Evolutionary conservation across 1,140 invertebrate genomes (phyloP).

Genomic region (Diprion similis): DNA sequence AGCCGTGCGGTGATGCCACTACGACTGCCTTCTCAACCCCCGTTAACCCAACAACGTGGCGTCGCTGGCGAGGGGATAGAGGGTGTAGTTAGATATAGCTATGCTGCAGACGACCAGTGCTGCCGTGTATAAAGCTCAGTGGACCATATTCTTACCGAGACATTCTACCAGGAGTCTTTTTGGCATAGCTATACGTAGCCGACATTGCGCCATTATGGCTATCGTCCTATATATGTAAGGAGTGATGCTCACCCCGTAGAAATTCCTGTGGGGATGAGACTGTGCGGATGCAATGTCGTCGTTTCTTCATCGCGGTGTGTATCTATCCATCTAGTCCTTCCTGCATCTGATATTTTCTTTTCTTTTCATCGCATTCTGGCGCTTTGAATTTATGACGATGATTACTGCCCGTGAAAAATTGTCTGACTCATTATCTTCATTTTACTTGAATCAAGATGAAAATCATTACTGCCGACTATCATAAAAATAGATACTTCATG

Average conservation of each 20-base stretch:
- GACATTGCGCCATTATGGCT: conserved; percentile 2
- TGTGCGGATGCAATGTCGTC: neutral
- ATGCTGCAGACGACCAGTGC: neutral
- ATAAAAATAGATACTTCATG: too few relatives aligned
- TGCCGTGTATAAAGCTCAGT: neutral
- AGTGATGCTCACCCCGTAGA: neutral
- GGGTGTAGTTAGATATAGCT: neutral
- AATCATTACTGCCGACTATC: too few relatives aligned
- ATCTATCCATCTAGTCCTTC: neutral
- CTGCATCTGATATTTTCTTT: neutral
- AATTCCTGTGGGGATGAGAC: conserved; percentile 7
- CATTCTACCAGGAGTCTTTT: neutral
- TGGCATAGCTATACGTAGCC: neutral
- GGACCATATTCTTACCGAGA: neutral
- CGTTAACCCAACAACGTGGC: neutral
- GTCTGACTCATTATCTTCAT: neutral
- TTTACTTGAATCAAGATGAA: neutral
- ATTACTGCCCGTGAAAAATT: neutral
- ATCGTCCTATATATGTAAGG: neutral
- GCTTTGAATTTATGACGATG: neutral
- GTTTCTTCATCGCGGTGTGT: neutral
- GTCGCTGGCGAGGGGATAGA: too few relatives aligned
- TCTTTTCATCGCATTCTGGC: neutral
- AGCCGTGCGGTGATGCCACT: conserved; percentile 7
- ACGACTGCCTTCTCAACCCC: neutral